Percentiles rank a stretch among this genome's conserved stretches.
These are phyloP conservation scores for Spodoptera frugiperda DNA, from an alignment of 1,140 invertebrate species.

Conservation along the genomic window DNA sequence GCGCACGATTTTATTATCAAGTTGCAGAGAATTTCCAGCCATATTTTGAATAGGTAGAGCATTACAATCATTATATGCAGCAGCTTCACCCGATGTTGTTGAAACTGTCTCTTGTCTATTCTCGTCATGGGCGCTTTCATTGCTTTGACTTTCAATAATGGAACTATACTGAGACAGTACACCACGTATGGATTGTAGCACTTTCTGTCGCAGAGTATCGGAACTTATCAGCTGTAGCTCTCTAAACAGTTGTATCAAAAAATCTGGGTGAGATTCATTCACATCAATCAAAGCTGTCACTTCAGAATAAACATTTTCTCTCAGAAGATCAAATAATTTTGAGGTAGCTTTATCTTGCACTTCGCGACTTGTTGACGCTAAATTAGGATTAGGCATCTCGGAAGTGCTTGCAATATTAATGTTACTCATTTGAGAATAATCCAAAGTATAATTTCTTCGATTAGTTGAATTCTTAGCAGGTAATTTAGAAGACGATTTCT, in stretches of 20 bases:
- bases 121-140: slow-evolving; percentile 59
- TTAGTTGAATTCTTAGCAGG: slow-evolving; percentile 81
- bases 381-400: slow-evolving; percentile 76
- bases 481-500: slow-evolving; percentile 80
- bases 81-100: slow-evolving; percentile 61
- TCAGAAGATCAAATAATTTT: slow-evolving; percentile 88
- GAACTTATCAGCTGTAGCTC: slow-evolving; percentile 89
- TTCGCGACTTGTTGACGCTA: slow-evolving; percentile 76
- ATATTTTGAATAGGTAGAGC: slow-evolving; percentile 55
- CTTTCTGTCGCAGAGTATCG: slow-evolving; percentile 88
- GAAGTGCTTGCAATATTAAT: slow-evolving; percentile 74
- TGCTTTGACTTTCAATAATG: slow-evolving; percentile 64
- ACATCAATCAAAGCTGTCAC: slow-evolving; percentile 90
- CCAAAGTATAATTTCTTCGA: slow-evolving; percentile 72
- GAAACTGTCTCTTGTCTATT: slow-evolving; percentile 58
- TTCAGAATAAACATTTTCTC: slow-evolving; percentile 90
- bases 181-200: slow-evolving; percentile 88
- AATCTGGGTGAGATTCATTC: slow-evolving; percentile 90
- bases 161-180: slow-evolving; percentile 78
- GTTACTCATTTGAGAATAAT: slow-evolving; percentile 77
- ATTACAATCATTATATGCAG: slow-evolving; percentile 64
- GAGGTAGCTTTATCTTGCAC: slow-evolving; percentile 84
- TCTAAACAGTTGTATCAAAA: slow-evolving; percentile 89
- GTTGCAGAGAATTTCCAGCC: slow-evolving; percentile 63
- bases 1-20: slow-evolving; percentile 80